Conservation (phyloP, 2,888 invertebrate species). For the Anthrax anthrax region DNA sequence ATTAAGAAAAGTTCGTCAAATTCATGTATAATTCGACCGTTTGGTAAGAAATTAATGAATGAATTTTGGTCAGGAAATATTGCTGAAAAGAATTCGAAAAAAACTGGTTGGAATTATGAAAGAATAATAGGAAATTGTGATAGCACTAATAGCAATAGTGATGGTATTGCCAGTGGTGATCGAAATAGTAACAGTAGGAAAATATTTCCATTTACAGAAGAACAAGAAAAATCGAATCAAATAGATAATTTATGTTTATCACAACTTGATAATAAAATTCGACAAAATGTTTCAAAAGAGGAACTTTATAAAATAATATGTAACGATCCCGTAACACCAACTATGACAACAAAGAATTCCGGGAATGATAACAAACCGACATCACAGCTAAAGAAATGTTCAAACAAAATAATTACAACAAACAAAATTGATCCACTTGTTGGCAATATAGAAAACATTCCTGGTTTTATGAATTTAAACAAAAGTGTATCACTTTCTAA, state of each 20-base stretch:
- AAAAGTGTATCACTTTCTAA: slow-evolving; percentile 31
- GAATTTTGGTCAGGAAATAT: slow-evolving; percentile 33
- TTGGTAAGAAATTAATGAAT: slow-evolving; percentile 31
- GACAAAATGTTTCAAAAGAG: slow-evolving; percentile 32
- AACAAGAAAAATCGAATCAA: not conserved
- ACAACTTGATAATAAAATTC: slow-evolving; percentile 29
- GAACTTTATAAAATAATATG: slow-evolving; percentile 33
- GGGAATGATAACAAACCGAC: not conserved
- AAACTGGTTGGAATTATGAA: slow-evolving; percentile 29
- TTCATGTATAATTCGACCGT: slow-evolving; percentile 16
- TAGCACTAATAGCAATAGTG: not conserved
- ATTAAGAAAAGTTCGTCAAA: slow-evolving; percentile 18
- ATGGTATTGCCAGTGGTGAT: not conserved
- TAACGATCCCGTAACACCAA: slow-evolving; percentile 20
- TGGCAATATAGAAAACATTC: slow-evolving; percentile 4
- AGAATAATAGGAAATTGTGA: slow-evolving; percentile 20
- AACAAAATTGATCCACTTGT: slow-evolving; percentile 22
- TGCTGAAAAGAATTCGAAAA: slow-evolving; percentile 25
- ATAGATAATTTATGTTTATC: slow-evolving; percentile 25
- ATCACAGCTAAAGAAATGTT: not conserved
- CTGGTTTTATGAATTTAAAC: slow-evolving; percentile 17
- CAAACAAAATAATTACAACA: not conserved
- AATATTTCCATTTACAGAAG: not conserved
- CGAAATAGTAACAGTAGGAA: not conserved
- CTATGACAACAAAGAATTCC: slow-evolving; percentile 1